Evolutionary conservation across 2,113 vertebrate species (phyloP).

Genomic region (Chionomys nivalis): DNA sequence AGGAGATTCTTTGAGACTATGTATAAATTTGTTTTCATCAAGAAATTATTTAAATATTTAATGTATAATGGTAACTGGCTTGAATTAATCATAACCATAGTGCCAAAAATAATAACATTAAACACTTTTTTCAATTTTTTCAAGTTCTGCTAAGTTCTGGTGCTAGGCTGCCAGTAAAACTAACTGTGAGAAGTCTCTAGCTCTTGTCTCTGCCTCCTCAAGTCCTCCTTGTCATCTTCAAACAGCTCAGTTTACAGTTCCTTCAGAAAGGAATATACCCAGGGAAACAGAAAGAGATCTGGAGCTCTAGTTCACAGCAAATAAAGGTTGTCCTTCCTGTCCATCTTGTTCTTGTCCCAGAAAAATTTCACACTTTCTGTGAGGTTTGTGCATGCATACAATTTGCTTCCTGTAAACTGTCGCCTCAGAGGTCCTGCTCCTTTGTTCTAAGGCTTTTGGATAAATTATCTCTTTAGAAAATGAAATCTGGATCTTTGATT

Average conservation of each 20-base stretch:
- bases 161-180: too few relatives aligned
- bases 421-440: background rate
- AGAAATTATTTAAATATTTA: background rate
- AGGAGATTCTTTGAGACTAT: background rate
- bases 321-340: background rate
- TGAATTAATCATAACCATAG: background rate
- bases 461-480: background rate
- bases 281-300: background rate
- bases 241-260: background rate
- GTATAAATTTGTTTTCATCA: background rate
- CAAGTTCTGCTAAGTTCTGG: background rate
- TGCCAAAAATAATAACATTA: background rate
- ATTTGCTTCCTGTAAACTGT: background rate
- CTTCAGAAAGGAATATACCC: rapidly evolving
- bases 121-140: background rate
- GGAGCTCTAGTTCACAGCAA: background rate
- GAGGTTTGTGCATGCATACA: background rate
- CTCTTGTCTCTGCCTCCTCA: background rate
- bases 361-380: background rate
- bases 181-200: too few relatives aligned
- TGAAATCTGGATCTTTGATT: background rate
- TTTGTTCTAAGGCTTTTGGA: background rate
- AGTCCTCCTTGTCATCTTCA: background rate
- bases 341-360: background rate
- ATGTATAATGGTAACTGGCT: background rate